These are phyloP conservation scores for Tapera naevia DNA, from an alignment of 2,797 vertebrate genomes.

Conservation along the genomic window DNA sequence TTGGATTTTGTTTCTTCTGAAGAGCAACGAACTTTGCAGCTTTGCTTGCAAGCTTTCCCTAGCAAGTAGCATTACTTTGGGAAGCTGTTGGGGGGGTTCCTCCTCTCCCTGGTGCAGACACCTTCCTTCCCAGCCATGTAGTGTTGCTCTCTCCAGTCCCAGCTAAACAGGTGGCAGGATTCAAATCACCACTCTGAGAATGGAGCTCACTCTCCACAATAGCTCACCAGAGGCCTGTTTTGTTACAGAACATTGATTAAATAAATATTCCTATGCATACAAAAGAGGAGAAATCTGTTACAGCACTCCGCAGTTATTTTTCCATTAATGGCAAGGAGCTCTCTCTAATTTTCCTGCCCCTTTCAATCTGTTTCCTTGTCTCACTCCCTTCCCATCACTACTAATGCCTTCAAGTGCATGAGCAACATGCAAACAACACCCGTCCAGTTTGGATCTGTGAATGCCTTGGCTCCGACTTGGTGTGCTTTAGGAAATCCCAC, in stretches of 20 bases:
- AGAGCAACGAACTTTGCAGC: background rate
- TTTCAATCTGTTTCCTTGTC: slow-evolving; percentile 37
- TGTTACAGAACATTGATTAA: slow-evolving; percentile 75
- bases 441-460: background rate
- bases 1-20: background rate
- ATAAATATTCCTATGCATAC: slow-evolving; percentile 74
- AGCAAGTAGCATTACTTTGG: background rate
- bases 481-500: background rate
- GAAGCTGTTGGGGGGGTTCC: background rate
- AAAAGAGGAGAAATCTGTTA: slow-evolving; percentile 69
- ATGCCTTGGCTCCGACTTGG: background rate
- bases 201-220: slow-evolving; percentile 59
- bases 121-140: background rate
- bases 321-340: slow-evolving; percentile 59
- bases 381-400: slow-evolving; percentile 31
- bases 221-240: slow-evolving; percentile 73
- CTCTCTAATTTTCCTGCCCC: slow-evolving; percentile 57
- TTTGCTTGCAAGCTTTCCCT: background rate
- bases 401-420: slow-evolving; percentile 48
- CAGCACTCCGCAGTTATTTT: slow-evolving; percentile 61
- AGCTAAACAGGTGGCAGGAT: slow-evolving; percentile 66
- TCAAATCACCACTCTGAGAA: slow-evolving; percentile 56
- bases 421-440: slow-evolving; percentile 17
- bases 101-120: background rate
- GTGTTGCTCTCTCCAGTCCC: slow-evolving; percentile 5